Conservation (phyloP, 2,888 invertebrate species). For the Stegophylla sp. region DNA sequence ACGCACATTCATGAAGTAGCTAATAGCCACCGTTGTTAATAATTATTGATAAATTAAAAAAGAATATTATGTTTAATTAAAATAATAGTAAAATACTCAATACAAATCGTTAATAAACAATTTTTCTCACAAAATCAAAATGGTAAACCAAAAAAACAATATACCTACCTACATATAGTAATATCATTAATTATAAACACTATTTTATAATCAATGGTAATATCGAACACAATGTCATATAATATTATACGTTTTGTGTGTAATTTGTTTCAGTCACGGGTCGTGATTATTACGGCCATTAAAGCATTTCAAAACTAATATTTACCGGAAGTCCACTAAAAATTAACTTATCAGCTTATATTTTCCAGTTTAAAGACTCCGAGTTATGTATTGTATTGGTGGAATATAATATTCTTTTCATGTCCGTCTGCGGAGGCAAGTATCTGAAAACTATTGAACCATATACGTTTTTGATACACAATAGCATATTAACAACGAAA, state of each 20-base stretch:
- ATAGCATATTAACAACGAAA: conserved; percentile 34
- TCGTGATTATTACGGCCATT: neutral
- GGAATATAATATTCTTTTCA: conserved; percentile 15
- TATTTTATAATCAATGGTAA: no score
- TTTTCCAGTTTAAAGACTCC: conserved; percentile 27
- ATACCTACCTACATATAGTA: neutral
- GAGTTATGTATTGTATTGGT: conserved; percentile 9
- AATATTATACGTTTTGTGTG: neutral
- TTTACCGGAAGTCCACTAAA: conserved; percentile 35
- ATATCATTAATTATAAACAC: no score
- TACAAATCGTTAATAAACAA: no score
- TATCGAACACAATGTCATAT: no score
- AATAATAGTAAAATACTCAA: no score
- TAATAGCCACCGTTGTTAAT: no score
- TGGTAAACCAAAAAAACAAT: neutral
- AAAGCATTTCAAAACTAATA: conserved; percentile 4
- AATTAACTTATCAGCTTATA: conserved; percentile 35
- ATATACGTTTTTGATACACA: conserved; percentile 12
- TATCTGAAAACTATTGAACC: conserved; percentile 43
- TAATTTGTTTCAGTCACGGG: neutral
- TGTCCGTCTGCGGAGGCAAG: neutral
- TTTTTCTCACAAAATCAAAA: no score
- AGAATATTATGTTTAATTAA: no score
- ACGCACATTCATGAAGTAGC: no score
- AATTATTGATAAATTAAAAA: no score